Evolutionary conservation across 2,797 vertebrate genomes (phyloP), one percentile per base, ranked within the genome.

Genomic region (Paedocypris micromegethes): DNA sequence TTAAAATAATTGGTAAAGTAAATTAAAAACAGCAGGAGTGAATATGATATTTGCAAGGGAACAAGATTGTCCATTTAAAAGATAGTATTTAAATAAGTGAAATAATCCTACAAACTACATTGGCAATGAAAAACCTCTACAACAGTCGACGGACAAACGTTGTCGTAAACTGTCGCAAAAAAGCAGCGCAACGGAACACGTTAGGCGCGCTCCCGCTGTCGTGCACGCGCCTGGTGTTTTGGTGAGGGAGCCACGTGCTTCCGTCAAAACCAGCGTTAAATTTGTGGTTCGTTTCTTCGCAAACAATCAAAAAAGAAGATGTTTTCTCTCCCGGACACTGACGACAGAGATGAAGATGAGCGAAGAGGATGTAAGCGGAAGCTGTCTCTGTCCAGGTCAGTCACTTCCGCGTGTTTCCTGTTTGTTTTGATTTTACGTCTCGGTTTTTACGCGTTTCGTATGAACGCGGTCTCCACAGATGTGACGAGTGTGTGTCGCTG

Each of bases 371-470:
- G 23, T 4, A 90, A 88, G 64, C 84, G 87, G 56, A 91, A 89
- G 76, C 83, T 90, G 8, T 85, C 85, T 0, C 70, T 88, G 3
- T 80, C 79, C 0, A 74, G 72, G 90, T 90, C 51, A 81, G 56
- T 73, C 50, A 9, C 1, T 64, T 7, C 44, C 9, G 5, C 5
- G 3, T 2, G 56, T 43, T 23, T 9, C 9, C 5, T 1, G 5
- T 39, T 8, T 41, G 3, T 4, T 50, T 9, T 38, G 9, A 5
- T 40, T 37, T 41, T 7, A 5, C 39, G 2, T 6, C 1, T 40
- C 2, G 39, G 44, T 56, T 50, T 43, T 44, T 38, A 42, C 42
- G 6, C 44, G 40, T 5, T 4, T 3, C 5, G 23, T n/a, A 3
- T 41, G 23, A 23, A 23, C 23, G 1, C 23, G 23, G 23, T 23